Base-by-base conservation (phyloP, 2,797 vertebrate genomes). In the Fundulus diaphanus region DNA sequence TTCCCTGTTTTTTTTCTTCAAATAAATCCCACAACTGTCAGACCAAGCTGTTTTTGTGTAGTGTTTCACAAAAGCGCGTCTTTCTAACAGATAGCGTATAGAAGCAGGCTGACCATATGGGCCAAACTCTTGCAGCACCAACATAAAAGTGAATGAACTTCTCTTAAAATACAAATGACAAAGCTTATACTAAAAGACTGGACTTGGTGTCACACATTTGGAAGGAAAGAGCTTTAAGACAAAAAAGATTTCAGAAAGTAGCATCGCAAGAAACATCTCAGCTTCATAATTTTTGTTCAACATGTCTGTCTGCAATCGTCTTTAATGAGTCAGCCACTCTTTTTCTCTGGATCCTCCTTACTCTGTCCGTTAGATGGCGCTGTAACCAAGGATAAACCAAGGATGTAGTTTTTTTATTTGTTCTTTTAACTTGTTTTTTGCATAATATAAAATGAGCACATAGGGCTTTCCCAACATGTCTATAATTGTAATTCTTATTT, bases 351-450 rank as follows among this genome's bases (percentile, higher is more conserved):
- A 33, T 59, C 29, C 18, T 51, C 5, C 11, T 0, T 49, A 27
- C 63, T 33, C 7, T 22, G 46, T 74, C 81, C 74, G 66, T 40
- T 24, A 54, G 77, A 66, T 79, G 76, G 56, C 70, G 68, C 66
- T 80, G 46, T 67, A 48, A 74, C 35, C 18, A 24, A 61, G 8
- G 27, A 33, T 16, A 7, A 40, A 54, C 13, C 16, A 57, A n/a
- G 20, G 33, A 22, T 27, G 16, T 20, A 42, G 0, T 22, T 57
- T 16, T 70, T 8, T 18, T 29, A 1, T 7, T 49, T 73, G 12
- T 15, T 49, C 29, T 12, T 16, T 18, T 16, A 24, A 61, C 16
- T 59, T 46, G 20, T 51, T 46, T 20, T 5, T 31, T 20, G 3
- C 44, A 11, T 33, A 22, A 46, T 31, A 22, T 8, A 63, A n/a